Evolutionary conservation across 2,113 vertebrate genomes (phyloP).

Genomic region (Sardina pilchardus): DNA sequence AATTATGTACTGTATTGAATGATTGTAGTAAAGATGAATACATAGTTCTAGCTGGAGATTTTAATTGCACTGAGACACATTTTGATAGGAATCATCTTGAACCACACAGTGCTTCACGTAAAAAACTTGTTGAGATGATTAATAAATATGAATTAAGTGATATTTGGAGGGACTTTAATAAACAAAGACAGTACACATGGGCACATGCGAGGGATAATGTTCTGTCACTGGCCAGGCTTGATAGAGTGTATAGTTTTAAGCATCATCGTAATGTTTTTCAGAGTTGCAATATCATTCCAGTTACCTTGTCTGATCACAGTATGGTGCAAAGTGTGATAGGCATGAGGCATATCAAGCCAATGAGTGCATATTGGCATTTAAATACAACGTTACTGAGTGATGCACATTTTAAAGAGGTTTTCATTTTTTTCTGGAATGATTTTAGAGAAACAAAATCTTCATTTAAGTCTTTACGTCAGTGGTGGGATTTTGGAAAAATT

Average conservation of each 20-base stretch:
- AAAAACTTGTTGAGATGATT: not conserved
- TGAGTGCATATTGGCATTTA: not conserved
- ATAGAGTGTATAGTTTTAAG: too few relatives aligned
- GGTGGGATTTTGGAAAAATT: constrained; percentile 21
- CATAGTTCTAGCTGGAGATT: not conserved
- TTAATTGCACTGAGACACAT: not conserved
- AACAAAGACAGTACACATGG: not conserved
- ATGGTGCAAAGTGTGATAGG: not conserved
- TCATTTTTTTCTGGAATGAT: not conserved
- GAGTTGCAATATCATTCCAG: too few relatives aligned
- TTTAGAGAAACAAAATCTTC: not conserved
- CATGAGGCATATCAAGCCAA: not conserved
- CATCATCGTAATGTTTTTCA: too few relatives aligned
- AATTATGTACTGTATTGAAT: not conserved
- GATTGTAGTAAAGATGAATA: not conserved
- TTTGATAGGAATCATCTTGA: not conserved
- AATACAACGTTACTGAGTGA: not conserved
- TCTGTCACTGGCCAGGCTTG: too few relatives aligned
- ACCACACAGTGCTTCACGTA: not conserved
- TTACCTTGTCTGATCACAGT: not conserved
- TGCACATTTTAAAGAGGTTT: not conserved
- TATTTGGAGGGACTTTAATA: not conserved
- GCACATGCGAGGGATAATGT: not conserved
- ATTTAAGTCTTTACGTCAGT: constrained; percentile 15
- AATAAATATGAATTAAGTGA: not conserved